Base-by-base conservation (phyloP, 2,113 vertebrate genomes). In the Talpa occidentalis region DNA sequence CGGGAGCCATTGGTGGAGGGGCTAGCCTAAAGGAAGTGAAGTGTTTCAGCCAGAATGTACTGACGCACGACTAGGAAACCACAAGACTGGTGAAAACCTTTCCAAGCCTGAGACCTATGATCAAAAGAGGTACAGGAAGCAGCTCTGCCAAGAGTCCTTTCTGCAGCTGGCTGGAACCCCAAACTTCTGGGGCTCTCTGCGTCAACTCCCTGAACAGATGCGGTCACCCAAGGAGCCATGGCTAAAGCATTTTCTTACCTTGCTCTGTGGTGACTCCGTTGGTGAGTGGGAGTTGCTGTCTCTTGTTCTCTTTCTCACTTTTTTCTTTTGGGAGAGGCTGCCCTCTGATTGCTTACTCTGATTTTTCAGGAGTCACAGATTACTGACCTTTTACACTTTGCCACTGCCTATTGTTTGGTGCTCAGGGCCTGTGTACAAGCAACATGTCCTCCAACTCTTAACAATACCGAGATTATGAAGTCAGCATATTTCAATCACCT, bases 41-140 rank as follows among this genome's bases (percentile, higher is more conserved):
- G 87, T 84, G 93, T 88, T 94, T 84, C 80, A 93, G 87, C 96
- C 95, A 94, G 94, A 95, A 85, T 91, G 81, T n/a, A 70, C 94
- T 97, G 96, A 96, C 56, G 67, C 92, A 96, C 42, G 14, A 89
- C 86, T 90, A 85, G 95, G 94, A 97, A 96, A 94, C 95, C 95
- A 82, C 93, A 94, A 93, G 94, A 47, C 92, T 93, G 77, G 90
- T 72, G 77, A 88, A 81, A 96, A 93, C 84, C 84, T 94, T 95
- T 93, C 95, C 95, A 96, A 93, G 94, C 78, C 92, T 37, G 59
- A 95, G 81, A 21, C 32, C 73, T 90, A 0, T 91, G 97, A 96
- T 96, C 96, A 94, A 88, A 95, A 83, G 87, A 88, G 72, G 81
- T 54, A 32, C 67, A 92, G 97, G 93, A 94, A 94, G 30, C 37